Evolutionary conservation across 2,113 vertebrate genomes (phyloP).

Genomic region (Porphyrio hochstetteri): DNA sequence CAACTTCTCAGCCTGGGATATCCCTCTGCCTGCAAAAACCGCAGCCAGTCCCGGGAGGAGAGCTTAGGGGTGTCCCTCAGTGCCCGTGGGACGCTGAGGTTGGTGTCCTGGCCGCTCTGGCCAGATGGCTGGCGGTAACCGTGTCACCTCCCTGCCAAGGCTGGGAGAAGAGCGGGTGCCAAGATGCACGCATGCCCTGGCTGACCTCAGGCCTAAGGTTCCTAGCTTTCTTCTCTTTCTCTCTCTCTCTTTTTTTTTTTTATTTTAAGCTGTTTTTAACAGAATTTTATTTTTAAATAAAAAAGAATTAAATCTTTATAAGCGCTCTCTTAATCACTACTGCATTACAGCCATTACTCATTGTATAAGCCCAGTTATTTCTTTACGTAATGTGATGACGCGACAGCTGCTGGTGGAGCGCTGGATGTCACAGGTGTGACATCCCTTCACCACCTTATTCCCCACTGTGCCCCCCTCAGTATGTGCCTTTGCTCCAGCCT

Average conservation of each 20-base stretch:
- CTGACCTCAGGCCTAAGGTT: constrained; percentile 59
- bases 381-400: constrained; percentile 54
- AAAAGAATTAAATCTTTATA: constrained; percentile 66
- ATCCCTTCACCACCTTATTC: constrained; percentile 30
- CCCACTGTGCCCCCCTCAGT: constrained; percentile 60
- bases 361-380: constrained; percentile 72
- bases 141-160: constrained; percentile 38
- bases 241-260: background rate
- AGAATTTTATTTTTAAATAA: constrained; percentile 80
- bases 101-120: constrained; percentile 4
- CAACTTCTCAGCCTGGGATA: background rate
- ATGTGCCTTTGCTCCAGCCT: constrained; percentile 73
- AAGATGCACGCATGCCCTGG: constrained; percentile 19
- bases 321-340: constrained; percentile 68
- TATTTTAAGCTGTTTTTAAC: constrained; percentile 67
- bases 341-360: constrained; percentile 72
- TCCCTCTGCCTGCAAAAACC: background rate
- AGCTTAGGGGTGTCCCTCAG: background rate
- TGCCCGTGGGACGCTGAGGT: rapidly evolving
- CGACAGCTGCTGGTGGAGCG: constrained; percentile 62
- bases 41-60: background rate
- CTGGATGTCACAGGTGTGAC: background rate
- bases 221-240: background rate
- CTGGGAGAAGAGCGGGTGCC: constrained; percentile 38
- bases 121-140: constrained; percentile 9